A percentile compares a stretch with the other conserved stretches of the same genome.
Evolutionary conservation across 2,888 invertebrate species (phyloP).

Genomic region (Mantis religiosa): DNA sequence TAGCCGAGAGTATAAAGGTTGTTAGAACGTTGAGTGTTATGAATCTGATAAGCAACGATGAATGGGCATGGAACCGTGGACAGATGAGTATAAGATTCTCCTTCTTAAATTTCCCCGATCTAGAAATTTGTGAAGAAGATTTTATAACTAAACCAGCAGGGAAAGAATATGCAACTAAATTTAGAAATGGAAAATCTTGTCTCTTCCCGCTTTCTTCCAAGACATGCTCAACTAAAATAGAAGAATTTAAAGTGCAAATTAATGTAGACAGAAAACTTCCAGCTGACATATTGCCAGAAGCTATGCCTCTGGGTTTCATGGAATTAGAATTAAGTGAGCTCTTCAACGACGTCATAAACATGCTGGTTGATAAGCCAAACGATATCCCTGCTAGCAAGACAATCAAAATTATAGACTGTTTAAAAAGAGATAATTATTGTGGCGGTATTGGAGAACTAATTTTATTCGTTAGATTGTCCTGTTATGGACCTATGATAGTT

Average conservation of each 20-base stretch:
- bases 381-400: background rate
- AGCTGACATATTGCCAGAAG: background rate
- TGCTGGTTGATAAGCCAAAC: background rate
- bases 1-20: background rate
- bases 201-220: constrained; percentile 2
- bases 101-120: background rate
- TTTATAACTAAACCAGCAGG: background rate
- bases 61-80: background rate
- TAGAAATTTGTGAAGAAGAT: background rate
- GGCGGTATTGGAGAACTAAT: background rate
- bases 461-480: constrained; percentile 7
- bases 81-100: background rate
- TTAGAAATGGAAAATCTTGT: constrained; percentile 12
- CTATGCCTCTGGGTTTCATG: background rate
- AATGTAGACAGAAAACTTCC: background rate
- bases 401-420: background rate
- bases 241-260: constrained; percentile 1
- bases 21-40: background rate
- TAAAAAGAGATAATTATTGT: background rate
- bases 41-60: background rate
- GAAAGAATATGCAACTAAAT: background rate
- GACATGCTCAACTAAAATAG: background rate
- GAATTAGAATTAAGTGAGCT: background rate
- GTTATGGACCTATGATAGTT: constrained; percentile 7
- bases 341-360: background rate